A percentile compares a stretch with the other conserved stretches of the same genome.
phyloP scores from a whole-genome alignment of 2,113 vertebrate genomes.

The Aythya baeri region DNA sequence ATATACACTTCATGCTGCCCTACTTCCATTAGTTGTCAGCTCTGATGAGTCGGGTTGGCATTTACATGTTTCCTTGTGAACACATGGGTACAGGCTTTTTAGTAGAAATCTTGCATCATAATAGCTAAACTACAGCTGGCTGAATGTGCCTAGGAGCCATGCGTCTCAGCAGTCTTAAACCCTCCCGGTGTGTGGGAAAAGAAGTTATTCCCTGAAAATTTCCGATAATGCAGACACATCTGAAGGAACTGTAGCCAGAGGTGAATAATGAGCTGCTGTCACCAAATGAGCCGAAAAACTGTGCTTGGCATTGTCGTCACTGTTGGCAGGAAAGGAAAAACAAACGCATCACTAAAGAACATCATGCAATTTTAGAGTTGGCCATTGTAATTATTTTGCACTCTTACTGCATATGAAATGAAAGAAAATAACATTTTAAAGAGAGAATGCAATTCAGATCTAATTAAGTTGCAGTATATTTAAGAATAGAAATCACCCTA shows the following conservation, averaged over 20 bases:
- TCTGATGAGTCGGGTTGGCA: not conserved
- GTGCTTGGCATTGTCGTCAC: not conserved
- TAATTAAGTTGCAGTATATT: not conserved
- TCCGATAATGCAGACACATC: not conserved
- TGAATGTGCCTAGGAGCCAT: not conserved
- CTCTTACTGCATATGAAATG: not conserved
- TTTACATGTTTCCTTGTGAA: not conserved
- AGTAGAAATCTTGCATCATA: not conserved
- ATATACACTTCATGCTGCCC: accelerated
- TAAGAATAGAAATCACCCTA: not conserved
- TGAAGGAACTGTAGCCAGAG: not conserved
- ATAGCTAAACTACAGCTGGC: not conserved
- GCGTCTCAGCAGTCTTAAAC: not conserved
- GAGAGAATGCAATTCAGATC: not conserved
- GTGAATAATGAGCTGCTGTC: not conserved
- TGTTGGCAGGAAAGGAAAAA: not conserved
- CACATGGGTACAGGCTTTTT: not conserved
- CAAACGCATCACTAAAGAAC: not conserved
- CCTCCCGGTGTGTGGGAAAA: not conserved
- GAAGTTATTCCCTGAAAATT: not conserved
- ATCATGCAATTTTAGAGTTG: not conserved
- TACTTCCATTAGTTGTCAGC: not conserved
- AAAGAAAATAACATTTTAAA: not conserved
- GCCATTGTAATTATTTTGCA: not conserved
- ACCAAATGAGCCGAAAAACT: not conserved